These are phyloP conservation scores for Akabosia matsudoensis DNA, from an alignment of 1,140 invertebrate genomes.

Conservation along the genomic window DNA sequence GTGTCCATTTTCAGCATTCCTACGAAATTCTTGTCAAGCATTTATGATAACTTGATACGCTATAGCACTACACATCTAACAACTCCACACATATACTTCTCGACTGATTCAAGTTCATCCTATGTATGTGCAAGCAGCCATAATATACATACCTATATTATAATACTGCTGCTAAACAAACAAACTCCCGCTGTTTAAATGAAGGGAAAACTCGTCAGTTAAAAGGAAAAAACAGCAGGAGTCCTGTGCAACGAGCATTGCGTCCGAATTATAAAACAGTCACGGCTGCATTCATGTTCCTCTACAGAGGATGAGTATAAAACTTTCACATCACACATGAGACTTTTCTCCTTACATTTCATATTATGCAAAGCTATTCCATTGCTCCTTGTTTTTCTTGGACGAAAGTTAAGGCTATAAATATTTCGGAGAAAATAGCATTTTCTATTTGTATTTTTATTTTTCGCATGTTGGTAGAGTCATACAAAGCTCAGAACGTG, in stretches of 20 bases:
- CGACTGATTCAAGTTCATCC: too few relatives aligned
- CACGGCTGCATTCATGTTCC: not conserved
- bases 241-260: not conserved
- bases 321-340: not conserved
- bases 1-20: slow-evolving; percentile 16
- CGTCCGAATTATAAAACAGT: slow-evolving; percentile 4
- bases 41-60: slow-evolving; percentile 11
- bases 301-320: not conserved
- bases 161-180: too few relatives aligned
- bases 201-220: not conserved
- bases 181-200: not conserved
- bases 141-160: too few relatives aligned
- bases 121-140: too few relatives aligned
- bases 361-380: not conserved
- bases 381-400: not conserved
- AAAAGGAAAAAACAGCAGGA: slow-evolving; percentile 6
- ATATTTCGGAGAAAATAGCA: not conserved
- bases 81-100: too few relatives aligned
- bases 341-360: too few relatives aligned
- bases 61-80: too few relatives aligned
- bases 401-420: too few relatives aligned
- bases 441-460: too few relatives aligned
- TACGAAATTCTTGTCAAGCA: slow-evolving; percentile 15
- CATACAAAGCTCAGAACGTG: too few relatives aligned
- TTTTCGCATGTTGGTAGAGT: too few relatives aligned